These are phyloP conservation scores for Tortrix viridana DNA, from an alignment of 2,888 invertebrate species.

Conservation along the genomic window DNA sequence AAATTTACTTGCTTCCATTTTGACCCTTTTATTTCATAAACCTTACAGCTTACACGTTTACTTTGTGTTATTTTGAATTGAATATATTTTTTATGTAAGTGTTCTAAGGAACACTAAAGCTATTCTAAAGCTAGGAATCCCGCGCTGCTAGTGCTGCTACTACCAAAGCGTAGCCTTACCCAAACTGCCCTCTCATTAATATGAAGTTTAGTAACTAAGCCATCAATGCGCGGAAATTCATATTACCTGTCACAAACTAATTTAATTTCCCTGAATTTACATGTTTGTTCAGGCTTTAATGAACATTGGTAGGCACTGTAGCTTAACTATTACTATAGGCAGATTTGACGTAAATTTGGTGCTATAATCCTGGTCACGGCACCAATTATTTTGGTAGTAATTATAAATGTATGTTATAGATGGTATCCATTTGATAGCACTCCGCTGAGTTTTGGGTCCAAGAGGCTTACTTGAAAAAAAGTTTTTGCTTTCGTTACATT, in stretches of 20 bases:
- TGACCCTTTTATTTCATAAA: too few species aligned
- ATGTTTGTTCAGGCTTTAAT: constrained; percentile 10
- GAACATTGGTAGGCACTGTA: constrained; percentile 7
- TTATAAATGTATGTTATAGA: too few species aligned
- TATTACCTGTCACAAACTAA: constrained; percentile 30
- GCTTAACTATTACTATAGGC: not conserved
- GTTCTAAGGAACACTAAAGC: too few species aligned
- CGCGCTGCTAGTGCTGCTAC: not conserved
- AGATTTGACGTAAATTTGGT: not conserved
- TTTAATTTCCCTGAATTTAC: constrained; percentile 19
- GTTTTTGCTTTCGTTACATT: too few species aligned
- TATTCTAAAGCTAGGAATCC: too few species aligned
- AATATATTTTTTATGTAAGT: too few species aligned
- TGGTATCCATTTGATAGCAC: too few species aligned
- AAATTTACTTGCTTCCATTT: too few species aligned
- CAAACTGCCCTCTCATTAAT: constrained; percentile 21
- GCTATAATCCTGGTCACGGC: not conserved
- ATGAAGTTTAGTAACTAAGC: constrained; percentile 20
- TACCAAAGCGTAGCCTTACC: constrained; percentile 8
- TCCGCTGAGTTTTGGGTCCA: too few species aligned
- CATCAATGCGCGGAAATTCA: constrained; percentile 7
- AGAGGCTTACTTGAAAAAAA: too few species aligned
- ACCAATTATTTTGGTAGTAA: not conserved
- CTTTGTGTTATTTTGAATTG: too few species aligned
- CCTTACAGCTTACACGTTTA: too few species aligned